Conservation (phyloP, 1,140 invertebrate genomes). For the Sinella curviseta region DNA sequence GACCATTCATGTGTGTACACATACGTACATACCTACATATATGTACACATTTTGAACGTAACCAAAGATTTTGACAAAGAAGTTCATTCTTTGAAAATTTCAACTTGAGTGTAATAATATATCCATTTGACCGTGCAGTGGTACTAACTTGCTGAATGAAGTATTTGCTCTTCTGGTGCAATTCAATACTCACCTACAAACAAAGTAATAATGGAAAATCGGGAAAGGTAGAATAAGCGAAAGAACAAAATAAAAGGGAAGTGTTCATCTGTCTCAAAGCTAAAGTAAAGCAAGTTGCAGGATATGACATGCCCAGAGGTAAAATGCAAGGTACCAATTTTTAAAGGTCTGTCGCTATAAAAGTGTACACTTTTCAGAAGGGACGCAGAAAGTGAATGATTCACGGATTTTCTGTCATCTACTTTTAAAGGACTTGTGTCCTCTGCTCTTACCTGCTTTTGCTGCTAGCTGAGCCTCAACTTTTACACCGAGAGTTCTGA, state of each 20-base stretch:
- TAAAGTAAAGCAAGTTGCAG: neutral
- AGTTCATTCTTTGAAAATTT: no score
- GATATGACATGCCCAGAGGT: neutral
- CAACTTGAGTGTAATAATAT: no score
- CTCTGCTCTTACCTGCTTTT: neutral
- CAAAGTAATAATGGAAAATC: neutral
- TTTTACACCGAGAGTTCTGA: neutral
- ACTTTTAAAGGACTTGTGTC: neutral
- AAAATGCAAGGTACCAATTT: constrained; percentile 14
- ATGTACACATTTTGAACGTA: no score
- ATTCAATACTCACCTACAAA: constrained; percentile 13
- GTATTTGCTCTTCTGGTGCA: constrained; percentile 20
- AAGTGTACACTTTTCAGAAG: neutral
- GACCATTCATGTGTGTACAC: neutral
- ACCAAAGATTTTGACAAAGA: no score
- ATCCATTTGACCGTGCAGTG: no score
- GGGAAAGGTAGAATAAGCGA: neutral
- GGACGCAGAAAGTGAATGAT: neutral
- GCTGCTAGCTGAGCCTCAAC: no score
- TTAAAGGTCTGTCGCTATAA: constrained; percentile 2
- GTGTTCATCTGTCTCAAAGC: constrained; percentile 11
- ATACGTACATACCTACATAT: neutral
- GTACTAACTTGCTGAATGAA: no score
- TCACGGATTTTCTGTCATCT: neutral
- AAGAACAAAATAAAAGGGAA: constrained; percentile 8